Percentiles rank a stretch among this genome's conserved stretches.
Evolutionary conservation across 1,140 invertebrate genomes (phyloP).

Genomic region (Ceratina australensis): DNA sequence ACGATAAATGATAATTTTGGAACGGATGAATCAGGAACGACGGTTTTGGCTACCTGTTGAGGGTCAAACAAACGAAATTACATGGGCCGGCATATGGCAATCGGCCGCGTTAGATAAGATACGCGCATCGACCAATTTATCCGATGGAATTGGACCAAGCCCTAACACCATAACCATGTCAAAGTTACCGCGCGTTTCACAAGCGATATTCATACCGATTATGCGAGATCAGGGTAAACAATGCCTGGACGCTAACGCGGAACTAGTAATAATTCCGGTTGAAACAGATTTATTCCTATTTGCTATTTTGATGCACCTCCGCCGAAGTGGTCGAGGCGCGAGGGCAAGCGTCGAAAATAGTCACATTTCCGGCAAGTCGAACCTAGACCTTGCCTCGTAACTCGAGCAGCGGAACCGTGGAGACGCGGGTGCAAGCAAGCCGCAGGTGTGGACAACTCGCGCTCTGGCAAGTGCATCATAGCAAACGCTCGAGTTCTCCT

Average conservation of each 20-base stretch:
- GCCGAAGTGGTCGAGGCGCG: no score
- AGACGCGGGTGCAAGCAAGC: not conserved
- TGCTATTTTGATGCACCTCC: no score
- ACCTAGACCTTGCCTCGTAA: slow-evolving; percentile 28
- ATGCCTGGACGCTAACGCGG: no score
- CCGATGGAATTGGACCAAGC: slow-evolving; percentile 8
- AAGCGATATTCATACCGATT: not conserved
- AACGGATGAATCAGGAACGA: not conserved
- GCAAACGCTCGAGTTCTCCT: slow-evolving; percentile 34
- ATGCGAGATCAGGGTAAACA: not conserved
- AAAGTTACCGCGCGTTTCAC: not conserved
- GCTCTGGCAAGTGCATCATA: slow-evolving; percentile 11
- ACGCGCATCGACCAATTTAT: slow-evolving; percentile 28
- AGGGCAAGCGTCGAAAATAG: not conserved
- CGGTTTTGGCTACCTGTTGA: not conserved
- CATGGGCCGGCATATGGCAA: slow-evolving; percentile 9
- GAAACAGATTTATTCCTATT: no score
- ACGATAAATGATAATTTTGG: not conserved
- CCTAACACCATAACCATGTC: not conserved
- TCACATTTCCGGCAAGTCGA: not conserved
- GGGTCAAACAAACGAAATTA: slow-evolving; percentile 1
- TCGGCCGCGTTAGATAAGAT: slow-evolving; percentile 24
- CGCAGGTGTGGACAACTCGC: not conserved
- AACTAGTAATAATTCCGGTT: no score
- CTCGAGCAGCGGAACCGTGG: not conserved